phyloP scores from a whole-genome alignment of 2,113 vertebrate genomes.

The Psittacula cyanocephala region DNA sequence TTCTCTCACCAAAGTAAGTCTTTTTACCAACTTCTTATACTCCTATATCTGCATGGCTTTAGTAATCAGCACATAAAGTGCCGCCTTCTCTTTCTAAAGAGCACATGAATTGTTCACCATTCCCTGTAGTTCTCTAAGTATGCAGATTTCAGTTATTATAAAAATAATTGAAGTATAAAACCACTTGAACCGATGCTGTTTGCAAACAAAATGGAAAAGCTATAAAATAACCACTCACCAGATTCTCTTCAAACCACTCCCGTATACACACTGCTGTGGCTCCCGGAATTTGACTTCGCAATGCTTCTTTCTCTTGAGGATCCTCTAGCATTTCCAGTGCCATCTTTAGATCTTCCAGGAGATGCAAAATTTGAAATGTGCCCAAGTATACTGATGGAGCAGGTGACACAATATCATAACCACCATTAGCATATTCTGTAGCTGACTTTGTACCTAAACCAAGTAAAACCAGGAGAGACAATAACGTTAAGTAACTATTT shows the following conservation, averaged over 20 bases:
- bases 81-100: not conserved
- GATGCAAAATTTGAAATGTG: conserved; percentile 79
- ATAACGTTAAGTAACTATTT: not conserved
- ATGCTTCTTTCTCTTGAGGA: conserved; percentile 72
- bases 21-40: not conserved
- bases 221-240: conserved; percentile 71
- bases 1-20: not conserved
- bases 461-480: not conserved
- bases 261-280: conserved; percentile 78
- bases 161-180: not conserved
- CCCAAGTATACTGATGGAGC: conserved; percentile 69
- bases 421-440: conserved; percentile 68
- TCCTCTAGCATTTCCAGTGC: conserved; percentile 79
- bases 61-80: not conserved
- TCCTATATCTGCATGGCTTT: not conserved
- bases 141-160: not conserved
- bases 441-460: conserved; percentile 84
- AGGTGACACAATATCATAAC: conserved; percentile 68
- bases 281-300: conserved; percentile 79
- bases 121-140: not conserved
- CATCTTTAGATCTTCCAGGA: conserved; percentile 82
- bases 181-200: not conserved
- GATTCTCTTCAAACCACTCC: conserved; percentile 78
- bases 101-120: not conserved
- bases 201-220: not conserved